Percentiles rank a stretch among this genome's conserved stretches.
phyloP scores from a whole-genome alignment of 2,797 vertebrate species.

The Tolypeutes matacus region DNA sequence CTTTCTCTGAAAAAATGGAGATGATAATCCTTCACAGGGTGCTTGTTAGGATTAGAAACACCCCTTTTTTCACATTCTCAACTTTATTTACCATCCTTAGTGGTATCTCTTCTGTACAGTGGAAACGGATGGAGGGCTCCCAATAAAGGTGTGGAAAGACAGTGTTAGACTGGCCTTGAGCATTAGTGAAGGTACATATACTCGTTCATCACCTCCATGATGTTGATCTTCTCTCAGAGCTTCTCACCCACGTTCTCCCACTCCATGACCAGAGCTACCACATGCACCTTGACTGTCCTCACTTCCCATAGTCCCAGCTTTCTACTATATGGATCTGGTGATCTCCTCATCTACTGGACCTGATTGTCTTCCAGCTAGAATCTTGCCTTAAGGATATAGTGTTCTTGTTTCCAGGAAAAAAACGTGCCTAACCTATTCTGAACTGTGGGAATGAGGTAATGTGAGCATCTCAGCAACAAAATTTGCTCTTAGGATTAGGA shows the following conservation, averaged over 20 bases:
- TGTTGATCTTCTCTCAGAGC: conserved; percentile 98
- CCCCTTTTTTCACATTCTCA: background rate
- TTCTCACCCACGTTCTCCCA: conserved; percentile 99
- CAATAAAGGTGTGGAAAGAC: background rate
- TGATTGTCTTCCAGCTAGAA: background rate
- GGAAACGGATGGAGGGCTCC: background rate
- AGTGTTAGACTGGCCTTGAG: background rate
- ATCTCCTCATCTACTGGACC: background rate
- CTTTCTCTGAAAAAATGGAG: conserved; percentile 1
- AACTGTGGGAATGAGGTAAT: background rate
- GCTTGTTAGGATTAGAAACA: background rate
- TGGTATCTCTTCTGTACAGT: conserved; percentile 22
- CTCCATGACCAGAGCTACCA: conserved; percentile 97
- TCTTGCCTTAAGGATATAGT: background rate
- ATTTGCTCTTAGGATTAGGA: conserved; percentile 56
- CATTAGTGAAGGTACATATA: conserved; percentile 91
- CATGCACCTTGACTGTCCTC: conserved; percentile 98
- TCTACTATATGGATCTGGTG: background rate
- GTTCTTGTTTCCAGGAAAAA: background rate
- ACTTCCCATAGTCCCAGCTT: conserved; percentile 92
- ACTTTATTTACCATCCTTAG: conserved; percentile 70
- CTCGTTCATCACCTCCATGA: conserved; percentile 98
- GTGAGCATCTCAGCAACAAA: background rate
- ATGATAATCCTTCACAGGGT: background rate
- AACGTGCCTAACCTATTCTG: background rate